Percentiles rank a stretch among this genome's conserved stretches.
phyloP scores from a whole-genome alignment of 1,140 invertebrate species.

The Drosophila subobscura region DNA sequence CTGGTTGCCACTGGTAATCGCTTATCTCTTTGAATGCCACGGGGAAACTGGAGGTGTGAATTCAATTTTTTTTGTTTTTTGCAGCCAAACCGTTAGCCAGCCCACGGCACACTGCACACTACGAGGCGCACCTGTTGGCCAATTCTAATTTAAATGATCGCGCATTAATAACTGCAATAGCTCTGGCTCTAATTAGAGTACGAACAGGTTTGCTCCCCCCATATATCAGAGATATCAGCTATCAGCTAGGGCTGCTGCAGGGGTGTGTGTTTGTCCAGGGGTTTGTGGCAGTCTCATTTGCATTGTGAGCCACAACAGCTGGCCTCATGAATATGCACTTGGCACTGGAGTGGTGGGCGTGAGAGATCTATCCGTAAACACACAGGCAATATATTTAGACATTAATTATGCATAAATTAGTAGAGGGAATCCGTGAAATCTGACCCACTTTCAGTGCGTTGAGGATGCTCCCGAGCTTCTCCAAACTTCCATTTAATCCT shows the following conservation, averaged over 20 bases:
- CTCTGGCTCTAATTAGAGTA: slow-evolving; percentile 61
- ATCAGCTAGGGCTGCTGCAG: neutral
- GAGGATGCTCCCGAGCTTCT: neutral
- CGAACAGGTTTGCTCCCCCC: slow-evolving; percentile 52
- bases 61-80: neutral
- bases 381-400: slow-evolving; percentile 12
- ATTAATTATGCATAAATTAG: neutral
- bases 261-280: neutral
- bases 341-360: slow-evolving; percentile 4
- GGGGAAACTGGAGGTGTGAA: slow-evolving; percentile 39
- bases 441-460: neutral
- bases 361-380: slow-evolving; percentile 25
- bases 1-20: neutral
- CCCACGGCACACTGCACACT: slow-evolving; percentile 30
- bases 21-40: slow-evolving; percentile 1
- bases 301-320: slow-evolving; percentile 36
- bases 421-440: neutral
- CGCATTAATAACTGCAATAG: slow-evolving; percentile 63
- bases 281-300: slow-evolving; percentile 32
- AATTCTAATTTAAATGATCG: slow-evolving; percentile 73
- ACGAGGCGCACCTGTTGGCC: slow-evolving; percentile 67
- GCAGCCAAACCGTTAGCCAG: slow-evolving; percentile 68
- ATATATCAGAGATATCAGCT: neutral
- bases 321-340: slow-evolving; percentile 45
- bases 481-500: neutral